A percentile compares a stretch with the other conserved stretches of the same genome.
Conservation (phyloP, 2,888 invertebrate species). For the Agrochola litura region DNA sequence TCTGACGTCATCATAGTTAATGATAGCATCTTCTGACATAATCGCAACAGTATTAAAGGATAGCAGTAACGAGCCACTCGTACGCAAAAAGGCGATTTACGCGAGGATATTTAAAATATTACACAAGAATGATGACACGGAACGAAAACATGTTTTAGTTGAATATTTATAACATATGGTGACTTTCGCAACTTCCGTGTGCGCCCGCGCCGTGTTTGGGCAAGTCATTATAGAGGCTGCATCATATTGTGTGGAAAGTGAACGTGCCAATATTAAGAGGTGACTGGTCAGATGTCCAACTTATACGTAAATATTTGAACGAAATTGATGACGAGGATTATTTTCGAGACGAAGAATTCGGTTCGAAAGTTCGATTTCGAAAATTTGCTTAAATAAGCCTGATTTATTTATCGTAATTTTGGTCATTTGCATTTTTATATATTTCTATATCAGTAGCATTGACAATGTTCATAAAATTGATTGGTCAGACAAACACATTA, state of each 20-base stretch:
- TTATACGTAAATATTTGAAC: slow-evolving; percentile 55
- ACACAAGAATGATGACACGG: slow-evolving; percentile 66
- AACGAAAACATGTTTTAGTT: slow-evolving; percentile 73
- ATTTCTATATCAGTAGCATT: neutral
- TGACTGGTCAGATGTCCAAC: slow-evolving; percentile 41
- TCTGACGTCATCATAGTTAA: slow-evolving; percentile 55
- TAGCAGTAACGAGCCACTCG: slow-evolving; percentile 18
- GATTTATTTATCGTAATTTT: slow-evolving; percentile 10
- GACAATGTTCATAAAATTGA: neutral
- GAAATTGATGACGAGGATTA: slow-evolving; percentile 31
- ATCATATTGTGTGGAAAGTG: slow-evolving; percentile 64
- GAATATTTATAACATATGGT: slow-evolving; percentile 79
- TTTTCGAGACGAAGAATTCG: slow-evolving; percentile 14
- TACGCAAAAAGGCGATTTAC: slow-evolving; percentile 63
- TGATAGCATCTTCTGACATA: slow-evolving; percentile 46
- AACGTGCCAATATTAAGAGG: slow-evolving; percentile 48
- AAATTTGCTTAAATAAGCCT: slow-evolving; percentile 13
- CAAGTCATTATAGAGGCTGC: slow-evolving; percentile 70
- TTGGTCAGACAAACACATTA: neutral
- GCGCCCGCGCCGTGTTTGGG: slow-evolving; percentile 71
- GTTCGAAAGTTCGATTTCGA: slow-evolving; percentile 50
- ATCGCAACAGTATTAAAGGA: slow-evolving; percentile 51
- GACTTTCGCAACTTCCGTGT: slow-evolving; percentile 78
- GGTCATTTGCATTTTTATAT: slow-evolving; percentile 1
- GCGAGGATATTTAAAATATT: slow-evolving; percentile 62